Percentiles rank a stretch among this genome's conserved stretches.
Evolutionary conservation across 2,888 invertebrate species (phyloP).

Genomic region (Clivina fossor): DNA sequence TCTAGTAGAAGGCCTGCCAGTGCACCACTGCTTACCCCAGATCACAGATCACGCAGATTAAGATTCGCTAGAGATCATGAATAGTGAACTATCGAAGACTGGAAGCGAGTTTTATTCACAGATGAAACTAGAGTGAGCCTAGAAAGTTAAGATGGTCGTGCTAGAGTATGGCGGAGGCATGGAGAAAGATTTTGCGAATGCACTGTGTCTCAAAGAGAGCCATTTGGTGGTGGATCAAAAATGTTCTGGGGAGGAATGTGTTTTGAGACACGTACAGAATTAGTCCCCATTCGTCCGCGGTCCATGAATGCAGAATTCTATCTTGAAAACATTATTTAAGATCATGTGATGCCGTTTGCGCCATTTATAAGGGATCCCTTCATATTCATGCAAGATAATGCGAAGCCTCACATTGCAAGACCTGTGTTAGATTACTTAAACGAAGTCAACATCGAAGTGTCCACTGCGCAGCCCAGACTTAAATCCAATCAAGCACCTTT

Average conservation of each 20-base stretch:
- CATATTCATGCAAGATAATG: constrained; percentile 20
- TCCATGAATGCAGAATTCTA: constrained; percentile 6
- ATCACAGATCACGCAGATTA: too few species aligned
- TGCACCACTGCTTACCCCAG: too few species aligned
- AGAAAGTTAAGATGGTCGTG: too few species aligned
- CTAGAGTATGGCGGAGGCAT: too few species aligned
- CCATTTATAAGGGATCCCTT: not conserved
- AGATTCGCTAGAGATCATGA: too few species aligned
- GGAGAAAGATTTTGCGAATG: constrained; percentile 18
- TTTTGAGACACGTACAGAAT: not conserved
- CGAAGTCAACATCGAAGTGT: too few species aligned
- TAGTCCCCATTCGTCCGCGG: not conserved
- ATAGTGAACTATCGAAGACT: too few species aligned
- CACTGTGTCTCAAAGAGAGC: constrained; percentile 16
- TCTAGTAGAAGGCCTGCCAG: too few species aligned
- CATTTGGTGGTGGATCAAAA: constrained; percentile 18
- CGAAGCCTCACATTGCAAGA: constrained; percentile 9
- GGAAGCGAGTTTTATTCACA: too few species aligned
- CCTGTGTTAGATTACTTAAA: too few species aligned
- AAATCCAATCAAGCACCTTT: too few species aligned
- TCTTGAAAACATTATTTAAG: constrained; percentile 2
- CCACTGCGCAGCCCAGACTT: too few species aligned
- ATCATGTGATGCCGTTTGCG: constrained; percentile 13
- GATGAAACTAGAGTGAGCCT: constrained; percentile 23
- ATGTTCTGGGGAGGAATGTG: constrained; percentile 27